Evolutionary conservation across 2,797 vertebrate species (phyloP), one percentile per base, ranked within the genome.

Genomic region (Catostomus latipinnis): DNA sequence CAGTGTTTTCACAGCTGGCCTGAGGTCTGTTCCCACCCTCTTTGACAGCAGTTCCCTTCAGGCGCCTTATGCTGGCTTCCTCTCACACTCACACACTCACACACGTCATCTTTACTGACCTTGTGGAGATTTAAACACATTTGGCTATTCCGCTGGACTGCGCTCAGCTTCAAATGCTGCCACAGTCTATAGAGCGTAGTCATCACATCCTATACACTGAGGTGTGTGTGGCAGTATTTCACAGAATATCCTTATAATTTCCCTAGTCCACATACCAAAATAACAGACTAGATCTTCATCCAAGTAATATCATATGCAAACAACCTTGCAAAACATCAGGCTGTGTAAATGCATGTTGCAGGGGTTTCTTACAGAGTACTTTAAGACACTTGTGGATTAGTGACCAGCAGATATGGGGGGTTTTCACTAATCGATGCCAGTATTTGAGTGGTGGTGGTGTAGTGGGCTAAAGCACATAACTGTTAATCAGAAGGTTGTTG

Each of bases 1-100:
- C 90, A 70, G 85, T 95, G 93, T 95, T 96, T 95, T 94, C 88
- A 95, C 94, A 96, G 95, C 95, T 96, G 95, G 87, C 89, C 93
- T 90, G 91, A 88, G 88, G 92, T 92, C 92, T 90, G 91, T 89
- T 90, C 91, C 87, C 91, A 91, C 91, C 91, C 68, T 92, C 92
- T 90, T 90, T 89, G 90, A 93, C 90, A 89, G 86, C 88, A 89
- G 91, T 88, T 90, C 93, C 89, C 92, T 60, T 66, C 18, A 76
- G 63, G 76, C 63, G 63, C 66, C 70, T 60, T 49, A 54, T 71
- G 79, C 50, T 71, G 72, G 80, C 78, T 84, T 83, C 68, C 82
- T 74, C 71, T 71, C 78, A 18, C 54, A 14, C 34, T 50, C 45
- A 50, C 46, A 34, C 34, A 34, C 34, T 3, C 34, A 34, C 2